Evolutionary conservation across 1,140 invertebrate species (phyloP), one percentile per base, ranked within the genome.

Genomic region (Drosophila kurseongensis): DNA sequence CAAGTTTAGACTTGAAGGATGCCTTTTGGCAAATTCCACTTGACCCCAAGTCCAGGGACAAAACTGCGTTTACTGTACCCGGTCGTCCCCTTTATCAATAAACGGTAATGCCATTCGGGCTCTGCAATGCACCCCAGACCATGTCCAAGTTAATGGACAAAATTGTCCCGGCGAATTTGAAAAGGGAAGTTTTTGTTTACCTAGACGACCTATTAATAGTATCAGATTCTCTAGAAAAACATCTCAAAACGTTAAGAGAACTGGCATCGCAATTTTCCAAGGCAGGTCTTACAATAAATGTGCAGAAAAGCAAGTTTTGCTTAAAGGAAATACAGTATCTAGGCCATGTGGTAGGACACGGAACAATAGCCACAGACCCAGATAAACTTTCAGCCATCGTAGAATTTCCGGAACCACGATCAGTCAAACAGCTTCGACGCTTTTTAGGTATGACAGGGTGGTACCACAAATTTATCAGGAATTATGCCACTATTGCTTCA

Each of bases 171-270:
- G 5, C n/a, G 0, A 1, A 42, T 6, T 42, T 42, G 6, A 42
- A 42, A 42, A 42, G 40, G n/a, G 40, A 42, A 42, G n/a, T 14
- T 42, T 42, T 42, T 42, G 40, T 42, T 6, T 42, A 42, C 10
- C 10, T 52, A 2, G 14, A 36, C 14, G n/a, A 35, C 16, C 10
- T 52, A 1, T 13, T 38, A 16, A 52, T 52, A 14, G 48, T 51
- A 1, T 51, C 48, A 1, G 50, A 52, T 12, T 18, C 14, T 8
- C 23, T 52, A 4, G 35, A 38, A 6, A 35, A 36, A 10, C 50
- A 52, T 36, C 2, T 52, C 12, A 1, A 7, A 8, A 14, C 40
- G 5, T 14, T 42, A 42, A n/a, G 5, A 38, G 14, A 13, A 12
- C 35, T 16, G 1, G 9, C 14, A 14, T 14, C n/a, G 5, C 18